phyloP scores from a whole-genome alignment of 2,888 invertebrate species.

The Auanema freiburgensis region DNA sequence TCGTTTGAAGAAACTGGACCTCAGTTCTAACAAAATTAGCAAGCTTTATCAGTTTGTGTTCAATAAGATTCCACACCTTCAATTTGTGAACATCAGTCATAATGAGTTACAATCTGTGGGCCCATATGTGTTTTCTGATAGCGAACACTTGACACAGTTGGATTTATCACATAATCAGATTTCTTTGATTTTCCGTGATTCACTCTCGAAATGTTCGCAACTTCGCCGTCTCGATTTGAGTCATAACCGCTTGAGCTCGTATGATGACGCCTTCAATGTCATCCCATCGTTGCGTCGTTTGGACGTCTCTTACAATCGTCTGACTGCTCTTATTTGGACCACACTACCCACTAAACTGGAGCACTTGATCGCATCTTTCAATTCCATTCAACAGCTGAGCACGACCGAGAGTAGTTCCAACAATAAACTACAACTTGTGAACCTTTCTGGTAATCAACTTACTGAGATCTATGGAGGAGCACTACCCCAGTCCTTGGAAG shows the following conservation, averaged over 20 bases:
- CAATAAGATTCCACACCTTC: constrained; percentile 50
- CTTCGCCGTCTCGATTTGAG: constrained; percentile 48
- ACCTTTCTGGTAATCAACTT: constrained; percentile 16
- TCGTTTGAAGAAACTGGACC: constrained; percentile 45
- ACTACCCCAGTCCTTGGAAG: constrained; percentile 38
- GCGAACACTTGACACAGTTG: constrained; percentile 42
- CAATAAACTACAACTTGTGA: neutral
- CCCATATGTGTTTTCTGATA: constrained; percentile 53
- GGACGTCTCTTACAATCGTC: constrained; percentile 37
- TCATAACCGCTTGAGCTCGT: constrained; percentile 43
- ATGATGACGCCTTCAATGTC: constrained; percentile 66
- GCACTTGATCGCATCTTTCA: constrained; percentile 34
- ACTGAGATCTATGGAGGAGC: too few species aligned
- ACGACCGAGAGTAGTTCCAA: neutral
- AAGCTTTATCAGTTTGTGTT: constrained; percentile 52
- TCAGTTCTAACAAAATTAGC: constrained; percentile 49
- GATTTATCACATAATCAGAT: constrained; percentile 50
- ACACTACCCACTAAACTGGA: constrained; percentile 38
- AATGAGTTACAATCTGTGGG: constrained; percentile 46
- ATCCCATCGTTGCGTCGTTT: constrained; percentile 25
- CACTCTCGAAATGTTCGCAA: constrained; percentile 52
- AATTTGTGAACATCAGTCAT: constrained; percentile 42
- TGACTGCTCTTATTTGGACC: constrained; percentile 37
- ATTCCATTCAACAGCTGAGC: constrained; percentile 20
- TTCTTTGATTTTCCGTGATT: constrained; percentile 46